phyloP scores from a whole-genome alignment of 2,888 invertebrate genomes.

The Bimastos eiseni region DNA sequence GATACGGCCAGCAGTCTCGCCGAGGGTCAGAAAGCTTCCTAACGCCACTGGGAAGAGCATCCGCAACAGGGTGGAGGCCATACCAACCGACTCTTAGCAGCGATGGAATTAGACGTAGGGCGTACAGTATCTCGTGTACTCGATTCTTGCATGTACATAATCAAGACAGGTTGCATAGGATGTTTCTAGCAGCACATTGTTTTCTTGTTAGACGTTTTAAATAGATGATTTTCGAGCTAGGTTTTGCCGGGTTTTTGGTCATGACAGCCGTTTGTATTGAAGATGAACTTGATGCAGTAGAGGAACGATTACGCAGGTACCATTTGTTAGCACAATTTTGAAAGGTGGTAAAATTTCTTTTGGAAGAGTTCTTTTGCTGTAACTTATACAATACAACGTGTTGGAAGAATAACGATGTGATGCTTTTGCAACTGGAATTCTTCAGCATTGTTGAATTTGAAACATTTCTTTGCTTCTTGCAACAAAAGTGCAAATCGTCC shows the following conservation, averaged over 20 bases:
- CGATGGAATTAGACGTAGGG: not conserved
- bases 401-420: not conserved
- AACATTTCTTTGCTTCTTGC: not conserved
- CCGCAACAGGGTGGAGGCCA: not conserved
- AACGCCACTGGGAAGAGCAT: not conserved
- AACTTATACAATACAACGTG: not conserved
- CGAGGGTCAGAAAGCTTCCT: not conserved
- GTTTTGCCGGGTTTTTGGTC: conserved; percentile 6
- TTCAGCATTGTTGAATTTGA: not conserved
- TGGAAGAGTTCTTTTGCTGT: not conserved
- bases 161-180: not conserved
- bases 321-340: not conserved
- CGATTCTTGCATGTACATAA: conserved; percentile 6
- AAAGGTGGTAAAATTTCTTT: not conserved
- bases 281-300: not conserved
- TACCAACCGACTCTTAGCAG: not conserved
- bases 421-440: not conserved
- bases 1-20: not conserved
- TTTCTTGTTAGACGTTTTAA: conserved; percentile 3
- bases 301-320: not conserved
- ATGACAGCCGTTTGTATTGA: not conserved
- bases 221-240: not conserved
- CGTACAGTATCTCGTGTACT: not conserved
- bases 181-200: not conserved
- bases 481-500: not conserved